phyloP scores from a whole-genome alignment of 2,888 invertebrate genomes.

The Lycia hirtaria region DNA sequence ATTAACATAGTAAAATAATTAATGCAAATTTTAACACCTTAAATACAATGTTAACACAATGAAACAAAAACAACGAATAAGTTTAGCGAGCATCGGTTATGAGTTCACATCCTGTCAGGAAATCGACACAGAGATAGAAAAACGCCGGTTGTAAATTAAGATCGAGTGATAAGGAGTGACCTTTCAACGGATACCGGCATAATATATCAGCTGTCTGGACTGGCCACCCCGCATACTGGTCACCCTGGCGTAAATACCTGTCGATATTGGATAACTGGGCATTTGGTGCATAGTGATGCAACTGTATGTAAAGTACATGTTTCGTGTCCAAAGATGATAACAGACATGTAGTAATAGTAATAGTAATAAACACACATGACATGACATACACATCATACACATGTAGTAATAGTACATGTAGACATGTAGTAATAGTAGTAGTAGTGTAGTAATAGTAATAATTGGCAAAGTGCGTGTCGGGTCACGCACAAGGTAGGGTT shows the following conservation, averaged over 20 bases:
- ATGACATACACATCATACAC: too few species aligned
- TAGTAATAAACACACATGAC: too few species aligned
- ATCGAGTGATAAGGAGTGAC: slow-evolving; percentile 38
- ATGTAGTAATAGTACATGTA: too few species aligned
- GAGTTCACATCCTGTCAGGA: slow-evolving; percentile 32
- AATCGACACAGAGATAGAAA: slow-evolving; percentile 40
- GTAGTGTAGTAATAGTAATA: too few species aligned
- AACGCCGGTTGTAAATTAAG: slow-evolving; percentile 38
- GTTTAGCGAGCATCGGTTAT: background rate
- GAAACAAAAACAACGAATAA: background rate
- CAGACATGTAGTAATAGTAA: too few species aligned
- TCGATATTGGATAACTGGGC: background rate
- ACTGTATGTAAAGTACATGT: background rate
- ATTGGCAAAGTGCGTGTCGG: too few species aligned
- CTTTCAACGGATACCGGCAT: slow-evolving; percentile 41
- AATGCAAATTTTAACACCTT: too few species aligned
- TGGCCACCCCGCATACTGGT: slow-evolving; percentile 33
- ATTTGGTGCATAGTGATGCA: background rate
- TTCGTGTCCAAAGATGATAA: too few species aligned
- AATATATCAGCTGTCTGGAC: slow-evolving; percentile 36
- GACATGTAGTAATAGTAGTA: too few species aligned
- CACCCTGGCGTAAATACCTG: slow-evolving; percentile 14
- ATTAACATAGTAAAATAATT: too few species aligned
- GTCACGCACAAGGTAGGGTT: too few species aligned
- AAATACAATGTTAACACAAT: too few species aligned